Evolutionary conservation across 2,797 vertebrate species (phyloP), one percentile per base, ranked within the genome.

Genomic region (Lerista edwardsae): DNA sequence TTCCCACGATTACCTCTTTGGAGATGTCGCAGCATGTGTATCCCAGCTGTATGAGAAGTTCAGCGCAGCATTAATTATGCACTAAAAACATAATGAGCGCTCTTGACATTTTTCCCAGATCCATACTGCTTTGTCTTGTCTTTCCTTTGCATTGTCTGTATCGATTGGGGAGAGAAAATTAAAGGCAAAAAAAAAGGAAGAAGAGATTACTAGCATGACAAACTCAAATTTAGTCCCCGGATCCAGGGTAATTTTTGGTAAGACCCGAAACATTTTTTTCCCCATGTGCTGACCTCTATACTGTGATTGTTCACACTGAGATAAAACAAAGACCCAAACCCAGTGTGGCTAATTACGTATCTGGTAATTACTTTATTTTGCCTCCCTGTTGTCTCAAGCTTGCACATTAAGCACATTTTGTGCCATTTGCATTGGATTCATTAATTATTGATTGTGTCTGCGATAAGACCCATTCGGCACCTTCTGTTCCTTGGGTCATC

Each of bases 1-100:
- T 91, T 92, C 90, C 83, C 78, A 71, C 87, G 83, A 92, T 93
- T 89, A 87, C 79, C 78, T 81, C 78, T 93, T 90, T 57, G 87
- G 89, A 91, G 87, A 88, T 93, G 90, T 86, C 85, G 25, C 87
- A 83, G 78, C 51, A 55, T 61, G 59, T 23, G 3, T 91, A 86
- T 89, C 75, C 85, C 91, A 94, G 87, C 91, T 93, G 91, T 87
- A 76, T 80, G 87, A 87, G 61, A 90, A 89, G 74, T 91, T 90
- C 79, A 92, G 73, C 83, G 29, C 41, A 36, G 73, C 64, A 75
- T 91, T 93, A 92, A 93, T 93, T 94, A 92, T 62, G 78, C 80
- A 47, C 86, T 90, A 86, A 91, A 93, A 93, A 87, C 80, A 91
- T 69, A 87, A 92, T 88, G 85, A 91, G 92, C 90, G 78, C 68